These are phyloP conservation scores for Cirrhinus mrigala DNA, from an alignment of 2,797 vertebrate genomes.

Conservation along the genomic window DNA sequence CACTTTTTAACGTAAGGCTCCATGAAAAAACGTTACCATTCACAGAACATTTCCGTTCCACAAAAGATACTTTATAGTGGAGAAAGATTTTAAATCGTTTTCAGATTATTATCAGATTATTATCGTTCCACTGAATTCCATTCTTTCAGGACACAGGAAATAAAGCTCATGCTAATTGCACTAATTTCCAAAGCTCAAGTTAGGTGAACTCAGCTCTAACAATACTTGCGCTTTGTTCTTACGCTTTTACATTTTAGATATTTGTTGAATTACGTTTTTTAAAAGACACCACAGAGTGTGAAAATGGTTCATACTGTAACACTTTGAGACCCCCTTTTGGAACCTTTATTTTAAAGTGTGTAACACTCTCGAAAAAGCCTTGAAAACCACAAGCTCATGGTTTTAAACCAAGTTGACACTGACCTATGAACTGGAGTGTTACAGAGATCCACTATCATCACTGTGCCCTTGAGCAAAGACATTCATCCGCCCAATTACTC, in stretches of 20 bases:
- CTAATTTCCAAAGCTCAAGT: too few relatives aligned
- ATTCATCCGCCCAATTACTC: neutral
- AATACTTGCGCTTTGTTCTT: too few relatives aligned
- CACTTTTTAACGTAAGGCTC: neutral
- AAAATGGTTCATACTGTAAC: neutral
- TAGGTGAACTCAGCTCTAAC: too few relatives aligned
- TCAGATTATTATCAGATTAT: too few relatives aligned
- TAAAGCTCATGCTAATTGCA: too few relatives aligned
- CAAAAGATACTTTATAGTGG: too few relatives aligned
- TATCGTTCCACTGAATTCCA: too few relatives aligned
- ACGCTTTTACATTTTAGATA: neutral
- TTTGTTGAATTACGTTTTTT: neutral
- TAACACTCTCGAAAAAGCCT: neutral
- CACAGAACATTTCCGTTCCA: too few relatives aligned
- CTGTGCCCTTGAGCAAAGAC: slow-evolving; percentile 23
- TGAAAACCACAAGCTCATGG: neutral
- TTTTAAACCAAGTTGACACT: slow-evolving; percentile 22
- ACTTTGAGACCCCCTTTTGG: neutral
- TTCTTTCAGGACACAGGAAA: too few relatives aligned
- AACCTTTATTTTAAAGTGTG: neutral
- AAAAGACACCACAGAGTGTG: neutral
- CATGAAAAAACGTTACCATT: neutral
- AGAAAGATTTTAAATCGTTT: too few relatives aligned
- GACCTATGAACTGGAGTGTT: slow-evolving; percentile 19
- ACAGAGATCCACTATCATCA: neutral